Base-by-base conservation (phyloP, 2,113 vertebrate species). In the Dolichallabes microphthalmus region DNA sequence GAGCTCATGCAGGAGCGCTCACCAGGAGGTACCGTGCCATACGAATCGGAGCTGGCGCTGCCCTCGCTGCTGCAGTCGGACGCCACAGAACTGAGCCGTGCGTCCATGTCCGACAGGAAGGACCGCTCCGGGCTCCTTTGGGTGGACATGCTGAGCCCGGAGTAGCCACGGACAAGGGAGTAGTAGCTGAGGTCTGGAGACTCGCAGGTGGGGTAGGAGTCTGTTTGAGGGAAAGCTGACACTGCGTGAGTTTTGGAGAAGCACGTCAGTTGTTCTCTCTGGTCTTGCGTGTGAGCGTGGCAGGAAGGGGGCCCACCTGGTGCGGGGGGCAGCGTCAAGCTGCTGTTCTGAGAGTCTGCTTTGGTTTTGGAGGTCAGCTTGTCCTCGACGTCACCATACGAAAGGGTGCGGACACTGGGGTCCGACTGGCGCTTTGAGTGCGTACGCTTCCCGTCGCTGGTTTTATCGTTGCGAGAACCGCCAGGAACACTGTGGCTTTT, bases 401-500 rank as follows among this genome's bases (percentile, higher is more conserved):
- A 97, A 86, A 96, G 94, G 85, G 97, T 96, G 82, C 97, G 94
- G 88, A 97, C 96, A 89, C 96, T 97, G 27, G 97, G 96, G 89
- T 99, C 98, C 0, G 97, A 97, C 58, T 98, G 98, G 89, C 97
- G 95, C 92, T 99, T 99, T 61, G 96, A 94, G 88, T 93, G 91
- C 8, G 94, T 92, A 64, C 95, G 96, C 22, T 96, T 98, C 57
- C 90, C 89, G 5, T 95, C 96, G 0, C 92, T 92, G 79, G 93
- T 92, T 88, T 95, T 94, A 0, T 96, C 95, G 0, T 89, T 92
- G 86, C 95, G 96, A 11, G 94, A 94, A 88, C 94, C 96, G 57
- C 95, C 96, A 73, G 97, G 98, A 85, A 97, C 96, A 0, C 97
- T 99, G 93, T 99, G 98, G 93, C 97, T 99, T 92, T 99, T 99